These are phyloP conservation scores for Melanaphis sacchari DNA, from an alignment of 1,140 invertebrate species.

Conservation along the genomic window DNA sequence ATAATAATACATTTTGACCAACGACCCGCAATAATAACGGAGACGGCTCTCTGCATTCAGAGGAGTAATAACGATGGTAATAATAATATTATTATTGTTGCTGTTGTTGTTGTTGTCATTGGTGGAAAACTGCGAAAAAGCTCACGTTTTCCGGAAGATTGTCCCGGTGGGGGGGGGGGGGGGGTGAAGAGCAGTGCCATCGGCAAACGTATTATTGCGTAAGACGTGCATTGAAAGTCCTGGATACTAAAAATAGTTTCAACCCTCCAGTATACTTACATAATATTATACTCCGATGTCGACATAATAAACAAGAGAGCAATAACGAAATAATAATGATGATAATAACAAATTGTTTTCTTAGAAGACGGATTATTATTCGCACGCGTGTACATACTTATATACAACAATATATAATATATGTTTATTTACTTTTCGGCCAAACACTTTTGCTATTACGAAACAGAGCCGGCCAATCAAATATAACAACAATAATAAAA, in stretches of 20 bases:
- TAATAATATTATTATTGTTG: not conserved
- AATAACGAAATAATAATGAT: not conserved
- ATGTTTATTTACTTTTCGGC: not conserved
- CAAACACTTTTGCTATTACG: not conserved
- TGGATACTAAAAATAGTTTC: not conserved
- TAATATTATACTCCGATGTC: not conserved
- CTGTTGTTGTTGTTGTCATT: not conserved
- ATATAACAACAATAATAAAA: not conserved
- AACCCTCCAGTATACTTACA: not conserved
- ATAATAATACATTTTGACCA: conserved; percentile 7
- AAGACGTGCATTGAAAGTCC: not conserved
- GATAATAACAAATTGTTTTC: not conserved
- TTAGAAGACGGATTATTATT: not conserved
- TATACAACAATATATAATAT: too few species aligned
- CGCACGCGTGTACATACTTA: not conserved
- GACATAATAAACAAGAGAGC: not conserved
- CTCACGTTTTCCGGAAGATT: not conserved
- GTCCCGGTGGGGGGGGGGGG: too few species aligned
- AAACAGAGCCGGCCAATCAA: not conserved
- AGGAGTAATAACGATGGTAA: not conserved
- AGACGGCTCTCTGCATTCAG: not conserved
- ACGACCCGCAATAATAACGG: not conserved
- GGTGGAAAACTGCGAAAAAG: not conserved
- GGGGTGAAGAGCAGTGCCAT: not conserved
- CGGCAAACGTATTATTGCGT: not conserved